Evolutionary conservation across 2,797 vertebrate genomes (phyloP).

Genomic region (Lindbergichthys nudifrons): DNA sequence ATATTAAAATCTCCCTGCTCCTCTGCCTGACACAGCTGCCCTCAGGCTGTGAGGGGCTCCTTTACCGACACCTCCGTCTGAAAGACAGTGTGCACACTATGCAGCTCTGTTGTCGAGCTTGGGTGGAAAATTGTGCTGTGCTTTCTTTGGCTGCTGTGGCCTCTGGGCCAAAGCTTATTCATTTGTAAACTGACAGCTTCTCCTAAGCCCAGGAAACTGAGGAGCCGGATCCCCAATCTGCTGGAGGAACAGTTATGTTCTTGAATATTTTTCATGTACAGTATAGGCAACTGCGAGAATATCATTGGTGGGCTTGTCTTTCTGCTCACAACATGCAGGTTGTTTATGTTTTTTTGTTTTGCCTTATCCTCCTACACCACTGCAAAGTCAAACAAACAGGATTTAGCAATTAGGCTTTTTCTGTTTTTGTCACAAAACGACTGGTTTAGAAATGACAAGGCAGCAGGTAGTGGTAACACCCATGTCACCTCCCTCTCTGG

Average conservation of each 20-base stretch:
- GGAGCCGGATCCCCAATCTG: slow-evolving; percentile 44
- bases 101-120: slow-evolving; percentile 59
- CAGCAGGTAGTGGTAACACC: slow-evolving; percentile 52
- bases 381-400: slow-evolving; percentile 25
- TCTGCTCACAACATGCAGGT: background rate
- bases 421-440: slow-evolving; percentile 47
- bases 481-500: slow-evolving; percentile 39
- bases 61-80: slow-evolving; percentile 64
- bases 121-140: slow-evolving; percentile 80
- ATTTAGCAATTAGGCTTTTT: slow-evolving; percentile 40
- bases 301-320: background rate
- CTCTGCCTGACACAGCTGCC: slow-evolving; percentile 44
- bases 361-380: background rate
- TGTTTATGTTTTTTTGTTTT: background rate
- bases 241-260: slow-evolving; percentile 41
- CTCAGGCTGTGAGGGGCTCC: slow-evolving; percentile 52
- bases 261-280: slow-evolving; percentile 31
- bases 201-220: slow-evolving; percentile 75
- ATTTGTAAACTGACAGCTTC: slow-evolving; percentile 81
- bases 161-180: slow-evolving; percentile 75
- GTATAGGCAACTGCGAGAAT: slow-evolving; percentile 10
- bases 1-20: slow-evolving; percentile 71
- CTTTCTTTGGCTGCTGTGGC: slow-evolving; percentile 83
- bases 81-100: slow-evolving; percentile 80
- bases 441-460: slow-evolving; percentile 65